Conservation (phyloP, 1,140 invertebrate species). For the Chymomyza costata region DNA sequence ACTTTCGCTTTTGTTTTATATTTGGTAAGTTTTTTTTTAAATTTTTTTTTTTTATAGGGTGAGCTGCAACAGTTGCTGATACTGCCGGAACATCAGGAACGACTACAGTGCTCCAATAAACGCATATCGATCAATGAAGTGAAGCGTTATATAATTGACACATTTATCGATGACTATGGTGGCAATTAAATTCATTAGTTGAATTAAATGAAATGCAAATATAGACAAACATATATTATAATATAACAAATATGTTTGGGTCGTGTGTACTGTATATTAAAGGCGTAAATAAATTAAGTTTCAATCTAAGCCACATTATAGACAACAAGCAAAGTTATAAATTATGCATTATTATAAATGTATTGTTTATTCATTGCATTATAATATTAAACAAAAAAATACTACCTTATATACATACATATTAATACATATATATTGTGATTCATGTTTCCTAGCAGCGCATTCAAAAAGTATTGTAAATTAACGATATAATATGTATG, state of each 20-base stretch:
- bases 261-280: too few species aligned
- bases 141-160: slow-evolving; percentile 74
- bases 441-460: slow-evolving; percentile 59
- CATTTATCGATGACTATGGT: slow-evolving; percentile 71
- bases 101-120: slow-evolving; percentile 65
- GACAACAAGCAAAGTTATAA: too few species aligned
- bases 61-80: slow-evolving; percentile 68
- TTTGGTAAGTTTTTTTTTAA: slow-evolving; percentile 7
- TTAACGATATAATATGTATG: slow-evolving; percentile 10
- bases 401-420: slow-evolving; percentile 25
- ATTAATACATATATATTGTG: slow-evolving; percentile 48
- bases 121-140: slow-evolving; percentile 73
- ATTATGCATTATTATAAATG: too few species aligned
- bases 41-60: slow-evolving; percentile 42
- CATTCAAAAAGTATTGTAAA: slow-evolving; percentile 34
- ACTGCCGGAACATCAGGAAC: slow-evolving; percentile 67
- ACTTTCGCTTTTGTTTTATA: slow-evolving; percentile 21
- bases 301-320: too few species aligned
- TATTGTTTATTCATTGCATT: too few species aligned
- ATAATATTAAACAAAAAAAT: too few species aligned
- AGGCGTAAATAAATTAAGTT: too few species aligned
- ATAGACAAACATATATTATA: slow-evolving; percentile 26
- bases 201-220: slow-evolving; percentile 18
- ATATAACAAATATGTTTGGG: too few species aligned
- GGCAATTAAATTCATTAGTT: slow-evolving; percentile 58